Base-by-base conservation (phyloP, 2,888 invertebrate species). In the Eilema griseolum region DNA sequence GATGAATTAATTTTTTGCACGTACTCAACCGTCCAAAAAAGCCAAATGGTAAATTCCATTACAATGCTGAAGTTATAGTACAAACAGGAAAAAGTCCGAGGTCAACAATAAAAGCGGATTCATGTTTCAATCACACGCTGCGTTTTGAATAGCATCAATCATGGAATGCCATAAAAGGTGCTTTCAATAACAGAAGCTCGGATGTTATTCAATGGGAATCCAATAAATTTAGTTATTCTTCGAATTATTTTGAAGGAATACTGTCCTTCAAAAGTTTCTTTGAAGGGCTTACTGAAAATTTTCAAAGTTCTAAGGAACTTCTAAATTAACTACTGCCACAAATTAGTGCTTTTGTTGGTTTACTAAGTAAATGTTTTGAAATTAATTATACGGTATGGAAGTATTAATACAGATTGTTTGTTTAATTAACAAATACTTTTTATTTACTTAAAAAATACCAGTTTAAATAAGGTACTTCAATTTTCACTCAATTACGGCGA, bases 91-190 rank as follows among this genome's bases (percentile, higher is more conserved):
- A n/a, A 52, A n/a, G n/a, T n/a, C 52, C 52, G 10, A 52, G 52
- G 52, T 52, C n/a, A 52, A n/a, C n/a, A 52, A 52, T 52, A 52
- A 52, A 52, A 52, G 52, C 52, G n/a, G n/a, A 52, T 20, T 52
- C 52, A 20, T 52, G 52, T 52, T 52, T 52, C n/a, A n/a, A n/a
- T 2, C 52, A n/a, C 10, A n/a, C 10, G 7, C 10, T 52, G 52
- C n/a, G 52, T 52, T 52, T 52, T n/a, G 52, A 52, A 52, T n/a
- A 52, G n/a, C 52, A 52, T n/a, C 8, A 52, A 52, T 52, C 52
- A 52, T 52, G 10, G 52, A n/a, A 52, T 52, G 20, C n/a, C 52
- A 52, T 52, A 52, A 46, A 46, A n/a, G n/a, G 10, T 52, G 52
- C n/a, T 52, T 52, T 52, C 52, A n/a, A 52, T n/a, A 52, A 41